Evolutionary conservation across 1,140 invertebrate species (phyloP).

Genomic region (Episyrphus balteatus): DNA sequence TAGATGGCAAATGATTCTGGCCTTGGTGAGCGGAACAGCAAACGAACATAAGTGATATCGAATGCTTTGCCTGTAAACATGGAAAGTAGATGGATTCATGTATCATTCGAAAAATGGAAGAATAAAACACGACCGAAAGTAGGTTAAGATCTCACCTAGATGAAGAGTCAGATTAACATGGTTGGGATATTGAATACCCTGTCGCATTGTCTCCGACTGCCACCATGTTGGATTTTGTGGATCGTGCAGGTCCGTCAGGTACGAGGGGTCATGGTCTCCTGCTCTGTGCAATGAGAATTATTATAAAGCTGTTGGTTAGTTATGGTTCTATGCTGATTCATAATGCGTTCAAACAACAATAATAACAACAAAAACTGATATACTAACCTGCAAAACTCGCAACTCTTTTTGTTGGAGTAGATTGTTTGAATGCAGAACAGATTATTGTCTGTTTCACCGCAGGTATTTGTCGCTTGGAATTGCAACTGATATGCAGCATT

Average conservation of each 20-base stretch:
- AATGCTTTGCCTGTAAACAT: conserved; percentile 74
- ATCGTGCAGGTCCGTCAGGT: conserved; percentile 81
- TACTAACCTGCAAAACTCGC: conserved; percentile 37
- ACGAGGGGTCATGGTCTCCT: conserved; percentile 38
- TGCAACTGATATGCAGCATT: conserved; percentile 83
- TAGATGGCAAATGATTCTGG: conserved; percentile 97
- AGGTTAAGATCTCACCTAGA: conserved; percentile 48
- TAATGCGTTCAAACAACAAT: background rate
- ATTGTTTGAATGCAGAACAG: conserved; percentile 88
- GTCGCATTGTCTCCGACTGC: conserved; percentile 96
- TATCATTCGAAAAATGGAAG: no score
- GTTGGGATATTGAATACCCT: conserved; percentile 80
- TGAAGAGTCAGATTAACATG: conserved; percentile 86
- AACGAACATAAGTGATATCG: conserved; percentile 91
- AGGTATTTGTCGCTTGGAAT: conserved; percentile 93
- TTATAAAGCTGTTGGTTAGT: background rate
- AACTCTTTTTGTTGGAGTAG: conserved; percentile 41
- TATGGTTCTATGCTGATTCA: background rate
- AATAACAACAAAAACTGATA: no score
- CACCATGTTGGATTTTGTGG: conserved; percentile 91
- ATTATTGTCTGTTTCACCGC: conserved; percentile 63
- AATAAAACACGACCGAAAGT: no score
- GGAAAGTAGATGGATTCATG: background rate
- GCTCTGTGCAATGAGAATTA: conserved; percentile 9
- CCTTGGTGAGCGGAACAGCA: conserved; percentile 87